Base-by-base conservation (phyloP, 53 echinoderm and acorn worm species). In the Henricia sp. region DNA sequence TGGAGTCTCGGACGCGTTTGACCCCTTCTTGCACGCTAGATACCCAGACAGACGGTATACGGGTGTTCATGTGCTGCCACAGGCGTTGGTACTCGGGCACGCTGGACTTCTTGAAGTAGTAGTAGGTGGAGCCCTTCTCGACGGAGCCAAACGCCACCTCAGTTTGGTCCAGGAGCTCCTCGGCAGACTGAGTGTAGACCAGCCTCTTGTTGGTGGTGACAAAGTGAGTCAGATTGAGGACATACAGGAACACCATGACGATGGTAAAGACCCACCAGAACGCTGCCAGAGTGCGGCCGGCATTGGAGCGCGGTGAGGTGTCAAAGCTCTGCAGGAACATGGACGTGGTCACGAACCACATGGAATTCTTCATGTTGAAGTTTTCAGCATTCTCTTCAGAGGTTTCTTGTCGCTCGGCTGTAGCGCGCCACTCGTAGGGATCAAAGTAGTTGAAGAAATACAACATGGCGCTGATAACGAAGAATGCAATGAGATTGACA, bases 181-280 rank as follows among this genome's bases (percentile, higher is more conserved):
- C 87, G 0, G 94, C 87, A 5, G 89, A 50, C 26, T 86, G 85
- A 19, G 92, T 82, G 72, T 85, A 82, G 13, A 86, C 94, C 43
- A 94, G 62, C 28, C 94, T 86, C 82, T 94, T 99, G 74, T 90
- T 92, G 41, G 91, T 87, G 64, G 92, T 99, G 63, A 99, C 66
- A 50, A 92, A 99, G 92, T 85, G 92, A 14, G 94, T 90, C 6
- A 99, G 92, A 43, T 99, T 99, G 39, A 92, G 89, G 53, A 99
- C 82, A 55, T 95, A 99, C 13, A 92, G 80, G 91, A 99, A 99
- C 12, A 95, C 90, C 92, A 99, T 99, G 70, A 99, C 87, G 21
- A 99, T 71, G 86, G 87, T 86, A 43, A 99, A 99, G 48, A 99
- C 84, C 92, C 94, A 99, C 99, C 99, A 99, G 90, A 99, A 99